phyloP scores from a whole-genome alignment of 1,140 invertebrate genomes.

The Euwallacea fornicatus region DNA sequence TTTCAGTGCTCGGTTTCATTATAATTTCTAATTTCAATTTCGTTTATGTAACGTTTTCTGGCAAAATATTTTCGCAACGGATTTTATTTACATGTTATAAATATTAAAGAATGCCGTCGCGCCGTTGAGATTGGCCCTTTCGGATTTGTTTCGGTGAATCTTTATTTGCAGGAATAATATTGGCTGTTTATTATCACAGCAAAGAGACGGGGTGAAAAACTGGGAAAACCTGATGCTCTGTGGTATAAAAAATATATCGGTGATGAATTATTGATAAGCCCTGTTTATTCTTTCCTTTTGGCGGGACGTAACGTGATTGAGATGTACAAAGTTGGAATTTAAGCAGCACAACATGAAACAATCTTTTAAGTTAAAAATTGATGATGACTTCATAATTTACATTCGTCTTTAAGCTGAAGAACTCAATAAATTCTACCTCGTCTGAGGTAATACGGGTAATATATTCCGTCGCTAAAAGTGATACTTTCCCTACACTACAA shows the following conservation, averaged over 20 bases:
- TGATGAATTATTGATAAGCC: neutral
- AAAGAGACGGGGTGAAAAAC: neutral
- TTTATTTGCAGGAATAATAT: conserved; percentile 1
- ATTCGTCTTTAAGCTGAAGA: no score
- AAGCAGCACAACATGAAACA: no score
- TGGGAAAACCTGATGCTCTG: neutral
- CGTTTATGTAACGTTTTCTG: neutral
- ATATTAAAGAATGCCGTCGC: neutral
- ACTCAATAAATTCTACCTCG: no score
- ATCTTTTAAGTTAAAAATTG: no score
- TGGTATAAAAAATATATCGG: neutral
- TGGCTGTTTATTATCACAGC: conserved; percentile 1
- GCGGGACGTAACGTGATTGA: no score
- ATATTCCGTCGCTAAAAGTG: neutral
- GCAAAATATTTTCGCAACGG: neutral
- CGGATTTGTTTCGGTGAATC: conserved; percentile 1
- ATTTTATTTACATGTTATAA: conserved; percentile 8
- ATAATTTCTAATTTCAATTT: conserved; percentile 5
- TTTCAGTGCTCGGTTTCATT: neutral
- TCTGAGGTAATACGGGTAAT: no score
- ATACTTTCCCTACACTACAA: neutral
- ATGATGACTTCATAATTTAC: no score
- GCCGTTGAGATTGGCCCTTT: conserved; percentile 1
- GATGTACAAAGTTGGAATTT: no score
- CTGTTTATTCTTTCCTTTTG: neutral